Base-by-base conservation (phyloP, 2,888 invertebrate genomes). In the Neelides folsomi region DNA sequence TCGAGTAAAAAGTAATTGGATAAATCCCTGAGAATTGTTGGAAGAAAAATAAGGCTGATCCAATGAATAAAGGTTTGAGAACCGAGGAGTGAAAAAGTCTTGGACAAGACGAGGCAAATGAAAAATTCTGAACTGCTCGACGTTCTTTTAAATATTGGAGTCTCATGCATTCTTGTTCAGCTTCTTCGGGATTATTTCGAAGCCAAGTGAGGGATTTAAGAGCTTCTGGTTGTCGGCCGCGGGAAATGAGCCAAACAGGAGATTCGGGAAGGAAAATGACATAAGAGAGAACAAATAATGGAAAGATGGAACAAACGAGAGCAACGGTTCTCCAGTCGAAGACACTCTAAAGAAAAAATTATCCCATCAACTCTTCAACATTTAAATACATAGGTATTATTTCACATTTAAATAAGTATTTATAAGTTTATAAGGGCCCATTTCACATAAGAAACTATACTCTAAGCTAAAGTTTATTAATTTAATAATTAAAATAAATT, bases 1-100 rank as follows among this genome's bases (percentile, higher is more conserved):
- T 62, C 4, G 61, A 55, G 42, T 64, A 64, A 43, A 64, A 64
- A 6, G 61, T 58, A 8, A 64, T 62, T 36, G 56, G 55, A 41
- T 64, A 64, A 20, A 63, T 60, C 10, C 64, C 64, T 12, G 56
- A 61, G 56, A 63, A 63, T 48, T 64, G 64, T 47, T 64, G 64
- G 12, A 64, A 60, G 34, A 58, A 57, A 42, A 64, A 64, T 1
- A 61, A 51, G 8, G 42, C 47, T 10, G 59, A 54, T 4, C 60
- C 59, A 8, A 64, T 59, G 16, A 48, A 9, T 10, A 57, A 34
- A 2, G 63, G 59, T 20, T 59, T 60, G 36, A 61, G 46, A 1
- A 62, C 59, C 2, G 55, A 49, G 4, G n/a, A 1, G 10, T 59
- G 54, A 20, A 42, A 51, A 34, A 62, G 51, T 37, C 62, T 20